Conservation (phyloP, 2,797 vertebrate genomes). For the Eurystomus glaucurus region DNA sequence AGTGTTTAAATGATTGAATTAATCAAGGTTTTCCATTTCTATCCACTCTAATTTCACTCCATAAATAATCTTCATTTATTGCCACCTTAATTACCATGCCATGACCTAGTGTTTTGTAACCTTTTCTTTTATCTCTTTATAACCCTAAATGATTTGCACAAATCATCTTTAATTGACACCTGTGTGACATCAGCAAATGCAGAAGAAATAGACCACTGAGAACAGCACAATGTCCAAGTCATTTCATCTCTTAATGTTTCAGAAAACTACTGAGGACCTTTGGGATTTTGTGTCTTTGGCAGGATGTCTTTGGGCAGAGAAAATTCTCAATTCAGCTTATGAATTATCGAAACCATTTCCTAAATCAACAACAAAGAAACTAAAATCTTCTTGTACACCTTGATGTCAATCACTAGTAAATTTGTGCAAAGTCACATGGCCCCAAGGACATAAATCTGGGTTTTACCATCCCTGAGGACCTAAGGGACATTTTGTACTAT, state of each 20-base stretch:
- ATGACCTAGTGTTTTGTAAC: slow-evolving; percentile 75
- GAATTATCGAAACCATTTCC: background rate
- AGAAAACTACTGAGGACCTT: slow-evolving; percentile 18
- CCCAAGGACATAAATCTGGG: background rate
- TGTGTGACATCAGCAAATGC: slow-evolving; percentile 79
- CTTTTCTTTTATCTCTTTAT: slow-evolving; percentile 79
- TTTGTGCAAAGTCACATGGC: fast-evolving
- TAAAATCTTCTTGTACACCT: background rate
- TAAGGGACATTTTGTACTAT: background rate
- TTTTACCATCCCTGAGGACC: background rate
- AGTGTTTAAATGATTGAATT: background rate
- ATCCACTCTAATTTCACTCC: slow-evolving; percentile 15
- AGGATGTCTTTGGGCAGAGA: background rate
- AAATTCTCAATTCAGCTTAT: background rate
- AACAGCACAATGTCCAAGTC: slow-evolving; percentile 27
- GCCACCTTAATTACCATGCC: slow-evolving; percentile 71
- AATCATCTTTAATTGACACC: slow-evolving; percentile 84
- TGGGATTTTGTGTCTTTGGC: background rate
- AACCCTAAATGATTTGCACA: slow-evolving; percentile 80
- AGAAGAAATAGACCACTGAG: slow-evolving; percentile 54
- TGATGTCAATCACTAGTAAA: background rate
- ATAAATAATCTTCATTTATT: slow-evolving; percentile 75
- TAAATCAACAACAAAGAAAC: background rate
- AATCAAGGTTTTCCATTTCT: slow-evolving; percentile 15
- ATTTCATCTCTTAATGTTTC: slow-evolving; percentile 33